Base-by-base conservation (phyloP, 2,888 invertebrate species). In the Nycteola revayana region DNA sequence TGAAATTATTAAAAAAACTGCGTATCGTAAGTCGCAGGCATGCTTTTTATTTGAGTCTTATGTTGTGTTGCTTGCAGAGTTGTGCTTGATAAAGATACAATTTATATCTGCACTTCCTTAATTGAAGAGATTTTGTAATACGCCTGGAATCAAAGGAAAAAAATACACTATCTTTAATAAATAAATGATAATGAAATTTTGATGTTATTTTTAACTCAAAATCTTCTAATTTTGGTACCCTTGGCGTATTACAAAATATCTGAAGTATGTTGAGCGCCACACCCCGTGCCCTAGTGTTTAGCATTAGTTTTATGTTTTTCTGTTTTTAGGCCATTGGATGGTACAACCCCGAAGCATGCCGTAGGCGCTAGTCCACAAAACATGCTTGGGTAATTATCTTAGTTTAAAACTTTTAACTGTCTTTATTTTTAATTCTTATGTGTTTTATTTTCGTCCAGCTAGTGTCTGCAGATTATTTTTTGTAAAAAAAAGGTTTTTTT, bases 241-340 rank as follows among this genome's bases (percentile, higher is more conserved):
- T n/a, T n/a, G 53, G 66, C 68, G 66, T 69, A 66, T 70, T 68
- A 63, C 71, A 65, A 71, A 48, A 42, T 38, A 35, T 42, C 45
- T 28, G 42, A 40, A 46, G 34, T 49, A 27, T 53, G 58, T 60
- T 47, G 52, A 57, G 51, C 54, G 54, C 60, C 35, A 40, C 47
- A 45, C 52, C 53, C 50, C 38, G 46, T 60, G 49, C 45, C 72
- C 66, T 72, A 73, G 75, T 71, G 63, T 72, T 75, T 81, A 76
- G 83, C 71, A 64, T 79, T 79, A 78, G 81, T 79, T 75, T 77
- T 83, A 82, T 78, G 76, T 81, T 82, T 90, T 76, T 86, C 79
- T 85, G 80, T 85, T 92, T 92, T 86, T 91, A 92, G 92, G 90
- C 91, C 91, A 68, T 88, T 92, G 91, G 92, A 89, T 70, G 87